Evolutionary conservation across 2,113 vertebrate species (phyloP).

Genomic region (Cyprinus carpio): DNA sequence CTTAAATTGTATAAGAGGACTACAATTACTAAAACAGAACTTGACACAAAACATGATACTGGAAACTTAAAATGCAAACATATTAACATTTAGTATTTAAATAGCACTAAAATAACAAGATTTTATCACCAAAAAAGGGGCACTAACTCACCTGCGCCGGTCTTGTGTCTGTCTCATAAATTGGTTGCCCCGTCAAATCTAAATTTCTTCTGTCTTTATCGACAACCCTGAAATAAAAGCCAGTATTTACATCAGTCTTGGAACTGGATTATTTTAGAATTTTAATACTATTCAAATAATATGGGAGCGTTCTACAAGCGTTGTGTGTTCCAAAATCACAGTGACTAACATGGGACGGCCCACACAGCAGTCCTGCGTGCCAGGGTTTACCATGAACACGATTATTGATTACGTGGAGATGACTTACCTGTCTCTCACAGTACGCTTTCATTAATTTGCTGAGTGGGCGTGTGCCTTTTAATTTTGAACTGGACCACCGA

Average conservation of each 20-base stretch:
- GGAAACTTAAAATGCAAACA: not conserved
- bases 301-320: not conserved
- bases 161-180: conserved; percentile 83
- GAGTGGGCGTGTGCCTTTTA: conserved; percentile 90
- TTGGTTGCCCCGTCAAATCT: conserved; percentile 84
- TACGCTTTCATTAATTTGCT: conserved; percentile 96
- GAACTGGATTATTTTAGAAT: no score
- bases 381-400: not conserved
- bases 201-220: conserved; percentile 85
- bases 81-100: not conserved
- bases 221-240: conserved; percentile 73
- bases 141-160: conserved; percentile 76
- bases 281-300: not conserved
- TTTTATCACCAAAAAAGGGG: no score
- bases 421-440: conserved; percentile 89
- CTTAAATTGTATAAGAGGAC: not conserved
- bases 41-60: not conserved
- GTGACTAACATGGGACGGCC: not conserved
- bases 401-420: not conserved
- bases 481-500: conserved; percentile 95
- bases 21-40: not conserved
- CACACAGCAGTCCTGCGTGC: not conserved
- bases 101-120: not conserved
- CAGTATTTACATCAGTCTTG: not conserved
- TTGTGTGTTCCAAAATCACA: not conserved